Conservation (phyloP, 2,888 invertebrate genomes). For the Drosophila planitibia region DNA sequence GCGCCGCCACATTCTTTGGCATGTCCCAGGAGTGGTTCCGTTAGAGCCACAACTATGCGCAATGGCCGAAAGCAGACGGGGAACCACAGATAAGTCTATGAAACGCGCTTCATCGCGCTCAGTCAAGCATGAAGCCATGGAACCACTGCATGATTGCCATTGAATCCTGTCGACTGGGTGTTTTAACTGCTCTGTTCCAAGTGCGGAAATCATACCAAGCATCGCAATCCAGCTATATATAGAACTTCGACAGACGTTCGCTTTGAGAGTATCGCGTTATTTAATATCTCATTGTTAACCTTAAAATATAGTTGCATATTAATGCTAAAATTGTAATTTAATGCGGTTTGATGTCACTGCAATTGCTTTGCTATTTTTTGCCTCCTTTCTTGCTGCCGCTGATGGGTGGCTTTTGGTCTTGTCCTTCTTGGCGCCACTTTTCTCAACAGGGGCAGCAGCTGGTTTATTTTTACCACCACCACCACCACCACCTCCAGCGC, state of each 20-base stretch:
- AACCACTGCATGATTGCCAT: conserved; percentile 25
- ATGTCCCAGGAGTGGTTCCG: conserved; percentile 94
- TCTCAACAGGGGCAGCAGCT: conserved; percentile 51
- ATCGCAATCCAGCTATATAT: background rate
- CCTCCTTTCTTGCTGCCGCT: conserved; percentile 82
- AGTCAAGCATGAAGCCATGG: conserved; percentile 27
- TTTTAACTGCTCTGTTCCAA: conserved; percentile 43
- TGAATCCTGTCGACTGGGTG: conserved; percentile 32
- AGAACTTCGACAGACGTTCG: background rate
- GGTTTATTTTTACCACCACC: conserved; percentile 75
- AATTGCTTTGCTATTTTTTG: conserved; percentile 74
- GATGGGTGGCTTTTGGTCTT: conserved; percentile 76
- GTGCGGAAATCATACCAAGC: conserved; percentile 34
- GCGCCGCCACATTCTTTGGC: conserved; percentile 92
- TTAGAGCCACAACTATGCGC: conserved; percentile 63
- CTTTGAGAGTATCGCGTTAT: conserved; percentile 21
- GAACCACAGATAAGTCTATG: conserved; percentile 52
- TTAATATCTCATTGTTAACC: conserved; percentile 31
- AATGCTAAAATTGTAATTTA: conserved; percentile 50
- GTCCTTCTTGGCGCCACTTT: conserved; percentile 75
- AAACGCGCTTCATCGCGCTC: conserved; percentile 20
- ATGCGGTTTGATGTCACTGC: conserved; percentile 60
- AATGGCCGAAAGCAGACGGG: conserved; percentile 34
- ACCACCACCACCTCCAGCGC: conserved; percentile 47
- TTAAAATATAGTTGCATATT: conserved; percentile 44